Base-by-base conservation (phyloP, 2,113 vertebrate species). In the Chinchilla lanigera region DNA sequence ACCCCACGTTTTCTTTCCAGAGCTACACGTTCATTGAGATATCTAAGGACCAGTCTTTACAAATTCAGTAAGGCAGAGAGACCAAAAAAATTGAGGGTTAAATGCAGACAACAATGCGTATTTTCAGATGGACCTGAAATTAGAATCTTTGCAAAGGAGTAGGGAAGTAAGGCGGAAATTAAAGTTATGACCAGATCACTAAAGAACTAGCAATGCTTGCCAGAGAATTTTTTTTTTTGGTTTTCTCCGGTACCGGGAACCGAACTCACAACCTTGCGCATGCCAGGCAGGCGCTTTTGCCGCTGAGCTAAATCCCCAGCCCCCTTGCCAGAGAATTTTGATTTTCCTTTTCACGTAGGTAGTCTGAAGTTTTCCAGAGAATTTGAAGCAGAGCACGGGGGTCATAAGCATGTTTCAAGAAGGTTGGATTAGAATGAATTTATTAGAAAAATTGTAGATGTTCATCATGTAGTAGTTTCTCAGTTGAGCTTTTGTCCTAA, bases 401-500 rank as follows among this genome's bases (percentile, higher is more conserved):
- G 22, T 71, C 13, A 41, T 63, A 44, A 73, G 67, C 28, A 5
- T 87, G 44, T 58, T 80, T 94, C 54, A 50, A 50, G 8, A 95
- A 17, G 8, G 14, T 47, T 95, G 63, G 85, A 52, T 50, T 80
- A 47, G 47, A 92, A 69, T 81, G 22, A 54, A 84, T 17, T 0
- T 12, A 16, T 86, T 94, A 28, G n/a, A 86, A 83, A 67, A 56
- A 95, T 30, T 89, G 20, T 54, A 80, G 33, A 41, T 52, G 20
- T 26, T 84, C 69, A 58, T 54, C 33, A 69, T 82, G 75, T 71
- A 81, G 47, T 88, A 60, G 65, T 93, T 88, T 86, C 56, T 84
- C 67, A 84, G 81, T 94, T 78, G 33, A 92, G 85, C 14, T 87
- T 95, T 63, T 93, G 12, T 44, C 41, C 86, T 47, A 93, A 94